Percentiles rank a stretch among this genome's conserved stretches.
Conservation (phyloP, 2,113 vertebrate genomes). For the Ptilorrhoa leucosticta region DNA sequence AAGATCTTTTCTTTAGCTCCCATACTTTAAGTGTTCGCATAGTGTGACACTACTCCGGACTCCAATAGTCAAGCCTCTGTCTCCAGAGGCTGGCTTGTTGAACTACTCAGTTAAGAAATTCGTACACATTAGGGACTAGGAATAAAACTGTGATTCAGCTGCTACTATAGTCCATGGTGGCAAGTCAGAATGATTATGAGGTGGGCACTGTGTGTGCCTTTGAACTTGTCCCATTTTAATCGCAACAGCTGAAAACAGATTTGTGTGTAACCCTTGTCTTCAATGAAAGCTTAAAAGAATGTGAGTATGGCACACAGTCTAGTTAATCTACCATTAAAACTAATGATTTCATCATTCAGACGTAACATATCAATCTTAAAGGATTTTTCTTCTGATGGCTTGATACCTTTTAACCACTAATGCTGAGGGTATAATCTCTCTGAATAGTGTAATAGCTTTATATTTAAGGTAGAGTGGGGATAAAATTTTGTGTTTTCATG, state of each 20-base stretch:
- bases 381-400: slow-evolving; percentile 37
- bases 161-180: rapidly evolving
- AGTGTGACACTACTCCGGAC: neutral
- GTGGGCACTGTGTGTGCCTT: neutral
- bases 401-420: slow-evolving; percentile 36
- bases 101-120: neutral
- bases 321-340: slow-evolving; percentile 42
- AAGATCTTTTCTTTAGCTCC: neutral
- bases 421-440: slow-evolving; percentile 29
- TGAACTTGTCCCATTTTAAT: neutral
- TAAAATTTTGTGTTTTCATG: slow-evolving; percentile 51
- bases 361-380: slow-evolving; percentile 12
- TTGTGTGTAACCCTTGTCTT: neutral
- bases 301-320: neutral
- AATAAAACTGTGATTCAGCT: neutral
- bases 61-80: neutral
- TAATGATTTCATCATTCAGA: slow-evolving; percentile 23
- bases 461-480: slow-evolving; percentile 51
- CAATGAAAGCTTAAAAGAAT: neutral
- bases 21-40: neutral
- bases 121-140: neutral
- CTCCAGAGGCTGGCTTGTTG: neutral
- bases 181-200: neutral
- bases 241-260: neutral
- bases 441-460: slow-evolving; percentile 37